Evolutionary conservation across 2,113 vertebrate species (phyloP).

Genomic region (Sylvilagus bachmani): DNA sequence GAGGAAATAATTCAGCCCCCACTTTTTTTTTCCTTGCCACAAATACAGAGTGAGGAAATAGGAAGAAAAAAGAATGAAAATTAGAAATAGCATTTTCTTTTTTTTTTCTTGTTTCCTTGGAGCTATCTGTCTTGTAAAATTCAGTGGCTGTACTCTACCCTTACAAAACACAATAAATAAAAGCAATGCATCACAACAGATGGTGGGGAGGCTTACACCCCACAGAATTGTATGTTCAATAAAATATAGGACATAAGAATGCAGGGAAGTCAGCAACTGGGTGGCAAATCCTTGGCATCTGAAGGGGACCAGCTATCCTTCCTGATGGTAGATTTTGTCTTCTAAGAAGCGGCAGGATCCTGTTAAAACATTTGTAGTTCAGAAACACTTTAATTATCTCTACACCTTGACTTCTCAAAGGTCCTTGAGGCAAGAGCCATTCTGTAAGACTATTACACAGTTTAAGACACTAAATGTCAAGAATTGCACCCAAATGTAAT

Average conservation of each 20-base stretch:
- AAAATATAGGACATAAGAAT: neutral
- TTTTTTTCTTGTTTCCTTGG: neutral
- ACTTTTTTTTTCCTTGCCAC: neutral
- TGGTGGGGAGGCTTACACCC: neutral
- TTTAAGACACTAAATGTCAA: slow-evolving; percentile 21
- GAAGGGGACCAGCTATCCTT: neutral
- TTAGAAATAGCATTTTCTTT: neutral
- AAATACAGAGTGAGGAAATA: neutral
- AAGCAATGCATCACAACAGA: neutral
- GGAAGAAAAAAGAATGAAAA: neutral
- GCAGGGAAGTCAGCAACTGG: neutral
- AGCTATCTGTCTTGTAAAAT: neutral
- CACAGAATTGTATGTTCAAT: neutral
- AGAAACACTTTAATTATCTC: slow-evolving; percentile 42
- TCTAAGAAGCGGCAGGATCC: slow-evolving; percentile 26
- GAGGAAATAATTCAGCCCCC: neutral
- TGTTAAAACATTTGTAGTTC: slow-evolving; percentile 25
- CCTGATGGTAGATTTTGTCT: neutral
- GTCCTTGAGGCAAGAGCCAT: neutral
- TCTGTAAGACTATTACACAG: neutral
- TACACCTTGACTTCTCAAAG: slow-evolving; percentile 2
- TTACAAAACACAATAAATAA: slow-evolving; percentile 14
- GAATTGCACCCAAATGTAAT: neutral
- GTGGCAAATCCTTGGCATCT: neutral
- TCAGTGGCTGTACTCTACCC: neutral